Evolutionary conservation across 1,140 invertebrate genomes (phyloP).

Genomic region (roundworm (Caenorhabditis elegans)): WBcel235 BX284606.5:15168501-15169000

Average conservation of each 20-base stretch:
- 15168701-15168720: neutral
- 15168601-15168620: no score
- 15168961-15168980: conserved; percentile 86
- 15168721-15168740: neutral
- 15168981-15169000: conserved; percentile 84
- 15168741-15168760: conserved; percentile 45
- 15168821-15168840: conserved; percentile 86
- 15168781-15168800: conserved; percentile 70
- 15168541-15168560: no score
- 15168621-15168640: no score
- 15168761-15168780: conserved; percentile 57
- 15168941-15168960: conserved; percentile 84
- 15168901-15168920: conserved; percentile 74
- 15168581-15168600: no score
- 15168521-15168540: no score
- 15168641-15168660: no score
- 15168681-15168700: neutral
- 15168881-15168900: no score
- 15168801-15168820: conserved; percentile 86
- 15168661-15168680: no score
- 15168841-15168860: conserved; percentile 75
- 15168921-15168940: conserved; percentile 75
- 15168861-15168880: conserved; percentile 48
- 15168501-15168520: no score
- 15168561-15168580: no score